A percentile compares a stretch with the other conserved stretches of the same genome.
Evolutionary conservation across 2,113 vertebrate genomes (phyloP).

Genomic region (Ptilonorhynchus violaceus): DNA sequence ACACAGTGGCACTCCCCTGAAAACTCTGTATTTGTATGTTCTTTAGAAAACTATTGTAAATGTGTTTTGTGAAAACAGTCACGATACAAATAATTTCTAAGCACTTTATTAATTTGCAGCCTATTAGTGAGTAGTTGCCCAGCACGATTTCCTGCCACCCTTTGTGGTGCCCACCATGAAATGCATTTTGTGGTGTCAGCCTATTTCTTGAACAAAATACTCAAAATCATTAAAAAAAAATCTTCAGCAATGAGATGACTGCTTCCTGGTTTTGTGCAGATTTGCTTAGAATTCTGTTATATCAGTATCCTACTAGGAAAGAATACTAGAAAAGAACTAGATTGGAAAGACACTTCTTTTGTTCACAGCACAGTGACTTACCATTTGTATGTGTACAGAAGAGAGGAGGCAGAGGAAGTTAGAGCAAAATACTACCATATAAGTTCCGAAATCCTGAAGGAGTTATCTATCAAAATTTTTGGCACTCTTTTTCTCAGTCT

Average conservation of each 20-base stretch:
- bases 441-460: neutral
- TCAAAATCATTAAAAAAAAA: neutral
- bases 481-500: neutral
- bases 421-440: neutral
- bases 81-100: neutral
- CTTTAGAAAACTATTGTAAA: neutral
- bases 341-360: neutral
- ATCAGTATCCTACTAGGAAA: neutral
- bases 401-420: neutral
- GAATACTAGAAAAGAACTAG: neutral
- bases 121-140: neutral
- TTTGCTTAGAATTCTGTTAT: neutral
- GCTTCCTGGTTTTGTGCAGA: neutral
- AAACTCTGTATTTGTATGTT: neutral
- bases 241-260: neutral
- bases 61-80: neutral
- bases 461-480: neutral
- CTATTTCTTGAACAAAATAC: neutral
- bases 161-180: neutral
- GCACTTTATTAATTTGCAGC: neutral
- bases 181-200: neutral
- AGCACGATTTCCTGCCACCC: neutral
- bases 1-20: neutral
- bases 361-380: neutral
- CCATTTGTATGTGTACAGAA: neutral